Base-by-base conservation (phyloP, 2,113 vertebrate genomes). In the Leptobrachium leishanense region DNA sequence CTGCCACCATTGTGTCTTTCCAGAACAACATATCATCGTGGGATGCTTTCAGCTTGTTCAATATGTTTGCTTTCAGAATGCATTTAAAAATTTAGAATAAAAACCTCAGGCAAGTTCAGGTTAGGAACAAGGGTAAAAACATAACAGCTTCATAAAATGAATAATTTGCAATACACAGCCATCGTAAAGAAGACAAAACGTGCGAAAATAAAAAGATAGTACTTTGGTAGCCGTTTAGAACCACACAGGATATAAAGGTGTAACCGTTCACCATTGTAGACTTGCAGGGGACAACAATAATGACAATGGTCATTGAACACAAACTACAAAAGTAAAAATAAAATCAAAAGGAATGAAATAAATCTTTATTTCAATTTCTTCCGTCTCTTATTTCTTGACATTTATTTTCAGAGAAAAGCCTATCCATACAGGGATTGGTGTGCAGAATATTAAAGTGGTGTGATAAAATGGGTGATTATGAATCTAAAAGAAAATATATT, bases 1-100 rank as follows among this genome's bases (percentile, higher is more conserved):
- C 96, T 97, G 96, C 96, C 93, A 86, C 96, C 96, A 98, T 96
- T 96, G 96, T 94, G 87, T 88, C n/a, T 64, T 70, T 96, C 95
- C 96, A 95, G 95, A 97, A 95, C 96, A 96, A 93, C 87, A 88
- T 88, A 84, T 87, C 88, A 72, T 59, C 90, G 87, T 88, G 90
- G 84, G 84, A 95, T 93, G 94, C 94, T 96, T 96, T 96, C 95
- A 96, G 96, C 94, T 93, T 89, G 85, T 75, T 81, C 86, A 88
- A 69, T 81, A 83, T 77, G 70, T 53, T 73, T n/a, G 46, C 8
- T 50, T 4, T 50, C 4, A 50, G 8, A 50, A 50, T 50, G 4
- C 46, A 50, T 50, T 50, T 31, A 8, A 50, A 50, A 50, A 50
- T 50, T 8, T 50, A 50, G 20, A 31, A 31, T 31, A 31, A 31